phyloP scores from a whole-genome alignment of 2,888 invertebrate genomes.

The Byasa hedistus region DNA sequence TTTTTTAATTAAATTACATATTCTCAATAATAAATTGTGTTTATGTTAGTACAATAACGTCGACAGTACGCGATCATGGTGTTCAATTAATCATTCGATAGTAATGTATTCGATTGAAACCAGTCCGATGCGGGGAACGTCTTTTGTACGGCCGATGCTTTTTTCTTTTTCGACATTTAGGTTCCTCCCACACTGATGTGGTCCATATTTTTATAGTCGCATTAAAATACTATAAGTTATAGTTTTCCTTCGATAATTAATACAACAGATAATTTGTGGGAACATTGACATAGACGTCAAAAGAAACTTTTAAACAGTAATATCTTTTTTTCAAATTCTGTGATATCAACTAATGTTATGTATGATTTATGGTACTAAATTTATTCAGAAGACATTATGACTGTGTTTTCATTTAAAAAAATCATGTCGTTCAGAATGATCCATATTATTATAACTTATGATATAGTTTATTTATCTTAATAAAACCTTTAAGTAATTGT shows the following conservation, averaged over 20 bases:
- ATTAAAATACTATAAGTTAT: not conserved
- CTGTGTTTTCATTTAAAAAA: too few relatives aligned
- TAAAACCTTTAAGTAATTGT: too few relatives aligned
- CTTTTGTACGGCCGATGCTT: constrained; percentile 26
- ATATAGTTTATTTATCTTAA: too few relatives aligned
- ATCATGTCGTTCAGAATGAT: too few relatives aligned
- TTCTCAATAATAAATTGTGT: constrained; percentile 4
- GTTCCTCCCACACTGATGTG: constrained; percentile 17
- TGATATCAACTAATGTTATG: too few relatives aligned
- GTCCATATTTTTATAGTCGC: constrained; percentile 8
- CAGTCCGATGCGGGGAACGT: constrained; percentile 42
- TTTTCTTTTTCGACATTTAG: constrained; percentile 16
- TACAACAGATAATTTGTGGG: not conserved
- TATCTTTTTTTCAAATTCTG: too few relatives aligned
- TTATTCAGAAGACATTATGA: too few relatives aligned
- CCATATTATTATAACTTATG: too few relatives aligned
- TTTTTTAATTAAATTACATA: not conserved
- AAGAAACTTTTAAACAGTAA: too few relatives aligned
- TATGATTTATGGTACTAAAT: too few relatives aligned
- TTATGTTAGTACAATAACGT: constrained; percentile 24
- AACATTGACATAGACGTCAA: not conserved
- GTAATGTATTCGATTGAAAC: constrained; percentile 53
- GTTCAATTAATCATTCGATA: constrained; percentile 59
- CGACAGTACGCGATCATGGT: constrained; percentile 25
- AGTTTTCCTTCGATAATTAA: not conserved